Conservation (phyloP, 2,797 vertebrate species). For the Esox masquinongy region DNA sequence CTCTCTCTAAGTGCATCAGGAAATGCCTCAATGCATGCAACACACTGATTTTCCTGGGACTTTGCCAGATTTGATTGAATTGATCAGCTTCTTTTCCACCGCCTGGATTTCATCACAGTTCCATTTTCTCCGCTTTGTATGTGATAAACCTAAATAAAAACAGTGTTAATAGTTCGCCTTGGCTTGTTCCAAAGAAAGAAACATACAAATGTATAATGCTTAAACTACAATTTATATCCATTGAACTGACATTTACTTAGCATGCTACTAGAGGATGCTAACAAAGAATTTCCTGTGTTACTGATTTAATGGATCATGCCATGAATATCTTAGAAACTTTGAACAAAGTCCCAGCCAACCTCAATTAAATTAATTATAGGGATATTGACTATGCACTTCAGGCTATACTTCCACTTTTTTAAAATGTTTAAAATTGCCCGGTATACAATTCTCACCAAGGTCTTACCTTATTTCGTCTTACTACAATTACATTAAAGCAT, state of each 20-base stretch:
- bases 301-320: too few species aligned
- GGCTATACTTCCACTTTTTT: too few species aligned
- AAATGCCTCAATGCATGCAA: constrained; percentile 16
- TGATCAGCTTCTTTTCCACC: constrained; percentile 1
- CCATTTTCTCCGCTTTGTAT: not conserved
- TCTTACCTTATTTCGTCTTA: too few species aligned
- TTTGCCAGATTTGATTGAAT: constrained; percentile 20
- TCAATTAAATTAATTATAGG: too few species aligned
- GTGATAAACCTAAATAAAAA: not conserved
- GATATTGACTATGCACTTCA: too few species aligned
- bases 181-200: not conserved
- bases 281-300: too few species aligned
- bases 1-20: constrained; percentile 8
- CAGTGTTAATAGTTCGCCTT: not conserved
- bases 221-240: not conserved
- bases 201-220: not conserved
- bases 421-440: too few species aligned
- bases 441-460: too few species aligned
- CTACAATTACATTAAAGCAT: too few species aligned
- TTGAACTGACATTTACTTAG: not conserved
- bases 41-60: constrained; percentile 13
- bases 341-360: too few species aligned
- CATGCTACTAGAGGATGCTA: too few species aligned
- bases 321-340: too few species aligned
- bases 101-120: not conserved